A percentile compares a stretch with the other conserved stretches of the same genome.
Conservation (phyloP, 2,797 vertebrate genomes). For the Artibeus lituratus region DNA sequence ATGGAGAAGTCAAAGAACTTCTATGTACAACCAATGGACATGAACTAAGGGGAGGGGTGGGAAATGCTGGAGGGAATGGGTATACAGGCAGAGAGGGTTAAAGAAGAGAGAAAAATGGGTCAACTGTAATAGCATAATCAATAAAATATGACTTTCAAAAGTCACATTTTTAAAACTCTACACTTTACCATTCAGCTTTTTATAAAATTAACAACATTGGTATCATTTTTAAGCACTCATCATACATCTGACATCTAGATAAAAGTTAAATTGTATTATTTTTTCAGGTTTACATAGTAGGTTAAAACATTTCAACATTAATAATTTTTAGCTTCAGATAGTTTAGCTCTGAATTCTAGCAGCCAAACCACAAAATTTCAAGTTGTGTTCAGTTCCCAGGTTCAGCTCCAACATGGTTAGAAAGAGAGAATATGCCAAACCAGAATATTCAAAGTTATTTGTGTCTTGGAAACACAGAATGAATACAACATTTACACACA, state of each 20-base stretch:
- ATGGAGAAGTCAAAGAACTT: no score
- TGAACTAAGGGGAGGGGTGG: no score
- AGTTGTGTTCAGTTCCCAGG: conserved; percentile 73
- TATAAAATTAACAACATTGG: background rate
- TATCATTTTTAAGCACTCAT: background rate
- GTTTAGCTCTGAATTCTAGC: conserved; percentile 61
- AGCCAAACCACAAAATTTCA: conserved; percentile 80
- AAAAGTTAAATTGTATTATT: conserved; percentile 69
- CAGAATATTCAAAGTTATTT: conserved; percentile 64
- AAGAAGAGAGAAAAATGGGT: no score
- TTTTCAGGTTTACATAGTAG: conserved; percentile 63
- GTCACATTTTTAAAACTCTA: no score
- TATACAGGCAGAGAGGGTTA: no score
- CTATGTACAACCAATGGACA: no score
- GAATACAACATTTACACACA: conserved; percentile 51
- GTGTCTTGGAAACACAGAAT: conserved; percentile 60
- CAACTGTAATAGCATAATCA: no score
- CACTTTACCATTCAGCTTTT: background rate
- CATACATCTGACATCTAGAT: background rate
- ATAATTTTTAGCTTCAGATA: conserved; percentile 69
- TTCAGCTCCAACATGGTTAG: conserved; percentile 70
- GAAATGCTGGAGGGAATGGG: no score
- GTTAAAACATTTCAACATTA: conserved; percentile 75
- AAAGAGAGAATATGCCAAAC: conserved; percentile 47
- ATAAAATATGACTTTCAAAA: no score